phyloP scores from a whole-genome alignment of 2,113 vertebrate genomes.

The Tragelaphus scriptus region DNA sequence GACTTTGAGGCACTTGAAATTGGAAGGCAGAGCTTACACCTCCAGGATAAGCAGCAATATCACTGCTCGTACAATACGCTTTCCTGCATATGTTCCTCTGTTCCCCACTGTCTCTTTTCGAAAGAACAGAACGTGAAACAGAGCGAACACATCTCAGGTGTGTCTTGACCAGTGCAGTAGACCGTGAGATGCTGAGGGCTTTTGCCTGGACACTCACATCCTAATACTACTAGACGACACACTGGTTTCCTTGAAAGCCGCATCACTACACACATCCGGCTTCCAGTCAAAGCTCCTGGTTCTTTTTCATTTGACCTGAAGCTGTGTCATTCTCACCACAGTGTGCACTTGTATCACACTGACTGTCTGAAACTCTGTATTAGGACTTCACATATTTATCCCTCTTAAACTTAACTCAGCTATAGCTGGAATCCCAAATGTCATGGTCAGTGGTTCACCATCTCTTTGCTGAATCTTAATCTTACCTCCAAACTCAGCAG shows the following conservation, averaged over 20 bases:
- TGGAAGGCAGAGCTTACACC: neutral
- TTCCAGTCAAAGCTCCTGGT: neutral
- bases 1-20: neutral
- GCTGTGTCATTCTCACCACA: neutral
- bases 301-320: neutral
- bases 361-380: neutral
- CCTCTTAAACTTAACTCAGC: neutral
- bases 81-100: neutral
- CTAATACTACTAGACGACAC: neutral
- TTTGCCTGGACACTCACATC: neutral
- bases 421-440: neutral
- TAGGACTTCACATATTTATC: neutral
- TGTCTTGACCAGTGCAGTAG: neutral
- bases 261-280: neutral
- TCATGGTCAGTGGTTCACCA: neutral
- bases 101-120: neutral
- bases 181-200: neutral
- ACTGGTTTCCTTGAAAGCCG: neutral
- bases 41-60: neutral
- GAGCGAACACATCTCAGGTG: neutral
- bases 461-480: neutral
- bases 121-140: neutral
- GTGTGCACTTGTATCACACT: neutral
- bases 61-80: neutral
- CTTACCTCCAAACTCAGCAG: neutral